Base-by-base conservation (phyloP, 2,113 vertebrate genomes). In the Terrapene triunguis region DNA sequence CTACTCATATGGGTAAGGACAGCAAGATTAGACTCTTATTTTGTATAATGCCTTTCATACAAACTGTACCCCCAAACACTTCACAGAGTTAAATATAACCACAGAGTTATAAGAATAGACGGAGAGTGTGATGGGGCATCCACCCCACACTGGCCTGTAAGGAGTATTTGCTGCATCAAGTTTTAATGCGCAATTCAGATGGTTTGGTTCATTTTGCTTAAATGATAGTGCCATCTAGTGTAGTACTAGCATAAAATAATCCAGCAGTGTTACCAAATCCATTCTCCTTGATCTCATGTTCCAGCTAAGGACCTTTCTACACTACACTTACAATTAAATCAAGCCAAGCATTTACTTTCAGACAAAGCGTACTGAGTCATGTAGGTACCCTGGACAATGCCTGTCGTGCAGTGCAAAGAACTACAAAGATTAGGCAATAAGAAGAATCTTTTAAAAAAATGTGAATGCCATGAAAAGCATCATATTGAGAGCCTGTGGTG, bases 151-250 rank as follows among this genome's bases (percentile, higher is more conserved):
- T 51, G 51, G 51, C 51, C 51, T 53, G 51, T 53, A 53, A 19
- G 51, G 17, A 53, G 25, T 55, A 38, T 69, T 17, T 90, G 21
- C 9, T 85, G 89, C 54, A 89, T 74, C 57, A 48, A 14, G 12
- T 24, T 79, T 25, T 72, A 72, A 72, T 72, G 21, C 4, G 19
- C n/a, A 48, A 22, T 62, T 65, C 90, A 89, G 55, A 69, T 54
- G 80, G 88, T 76, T 94, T 59, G 19, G 19, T 65, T 72, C 1
- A 11, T 80, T 95, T 96, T 81, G 88, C 80, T 95, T 84, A 91
- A 85, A 82, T 89, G 89, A 90, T 5, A 97, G 94, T 96, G 95
- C 96, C 92, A 94, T 82, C 97, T 98, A 91, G 94, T 87, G 96
- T 91, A 90, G 53, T 27, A 88, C 93, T 1, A 87, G 48, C 17